Percentiles rank a stretch among this genome's conserved stretches.
Conservation (phyloP, 2,113 vertebrate genomes). For the Neoarius graeffei region DNA sequence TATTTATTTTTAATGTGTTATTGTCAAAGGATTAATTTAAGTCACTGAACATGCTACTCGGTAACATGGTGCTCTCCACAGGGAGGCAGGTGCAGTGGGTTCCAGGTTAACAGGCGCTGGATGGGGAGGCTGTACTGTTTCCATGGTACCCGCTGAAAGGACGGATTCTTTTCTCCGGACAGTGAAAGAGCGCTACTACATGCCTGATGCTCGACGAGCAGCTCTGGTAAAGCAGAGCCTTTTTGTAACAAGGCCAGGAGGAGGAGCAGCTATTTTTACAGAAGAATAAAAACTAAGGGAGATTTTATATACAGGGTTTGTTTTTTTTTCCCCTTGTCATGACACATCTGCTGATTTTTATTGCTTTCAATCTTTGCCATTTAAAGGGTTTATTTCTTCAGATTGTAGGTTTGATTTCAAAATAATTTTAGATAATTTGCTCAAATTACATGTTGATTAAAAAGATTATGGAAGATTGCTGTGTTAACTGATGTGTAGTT, state of each 20-base stretch:
- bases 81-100: slow-evolving; percentile 87
- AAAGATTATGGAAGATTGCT: background rate
- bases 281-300: slow-evolving; percentile 71
- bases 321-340: background rate
- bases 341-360: background rate
- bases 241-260: slow-evolving; percentile 90
- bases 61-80: slow-evolving; percentile 62
- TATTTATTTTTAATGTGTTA: background rate
- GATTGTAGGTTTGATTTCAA: background rate
- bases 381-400: slow-evolving; percentile 6
- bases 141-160: slow-evolving; percentile 86
- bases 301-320: background rate
- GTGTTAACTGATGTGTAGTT: background rate
- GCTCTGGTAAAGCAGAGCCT: slow-evolving; percentile 75
- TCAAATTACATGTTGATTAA: background rate
- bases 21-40: background rate
- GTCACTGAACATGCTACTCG: background rate
- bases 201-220: slow-evolving; percentile 62
- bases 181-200: slow-evolving; percentile 84
- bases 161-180: slow-evolving; percentile 80
- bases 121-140: slow-evolving; percentile 96
- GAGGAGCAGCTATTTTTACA: slow-evolving; percentile 85
- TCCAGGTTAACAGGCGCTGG: slow-evolving; percentile 95
- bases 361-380: background rate
- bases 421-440: background rate